phyloP scores from a whole-genome alignment of 2,797 vertebrate species.

The Smutsia gigantea region DNA sequence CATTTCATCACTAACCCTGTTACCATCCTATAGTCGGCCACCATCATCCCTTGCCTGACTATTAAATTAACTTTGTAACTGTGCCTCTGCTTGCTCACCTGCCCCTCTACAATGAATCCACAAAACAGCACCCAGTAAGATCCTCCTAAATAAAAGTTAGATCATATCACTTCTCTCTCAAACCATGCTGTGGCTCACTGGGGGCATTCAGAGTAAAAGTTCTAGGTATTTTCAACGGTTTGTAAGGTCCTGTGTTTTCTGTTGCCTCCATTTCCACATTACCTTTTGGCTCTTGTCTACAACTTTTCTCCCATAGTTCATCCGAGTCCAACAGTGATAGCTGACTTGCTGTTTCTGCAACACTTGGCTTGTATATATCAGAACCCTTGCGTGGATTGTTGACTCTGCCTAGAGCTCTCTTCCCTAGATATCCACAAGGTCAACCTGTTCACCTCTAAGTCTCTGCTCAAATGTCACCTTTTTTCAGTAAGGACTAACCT shows the following conservation, averaged over 20 bases:
- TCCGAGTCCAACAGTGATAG: neutral
- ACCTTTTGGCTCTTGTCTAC: neutral
- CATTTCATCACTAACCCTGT: neutral
- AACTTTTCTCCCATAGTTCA: neutral
- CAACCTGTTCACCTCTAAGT: neutral
- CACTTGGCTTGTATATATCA: neutral
- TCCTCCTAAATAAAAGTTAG: neutral
- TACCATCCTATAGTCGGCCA: neutral
- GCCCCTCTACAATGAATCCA: neutral
- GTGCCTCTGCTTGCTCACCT: neutral
- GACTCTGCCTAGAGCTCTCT: neutral
- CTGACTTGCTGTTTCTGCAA: neutral
- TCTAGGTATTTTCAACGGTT: neutral
- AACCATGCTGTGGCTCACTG: neutral
- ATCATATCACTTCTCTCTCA: neutral
- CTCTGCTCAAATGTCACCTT: neutral
- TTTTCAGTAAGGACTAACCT: neutral
- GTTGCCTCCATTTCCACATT: neutral
- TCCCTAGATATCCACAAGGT: neutral
- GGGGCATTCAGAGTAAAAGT: neutral
- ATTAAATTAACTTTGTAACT: accelerated
- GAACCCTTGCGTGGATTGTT: neutral
- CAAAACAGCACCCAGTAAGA: neutral
- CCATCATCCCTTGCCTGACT: neutral
- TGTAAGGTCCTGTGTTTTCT: neutral